phyloP scores from a whole-genome alignment of 2,888 invertebrate genomes.

The Hypomecis atomaria region DNA sequence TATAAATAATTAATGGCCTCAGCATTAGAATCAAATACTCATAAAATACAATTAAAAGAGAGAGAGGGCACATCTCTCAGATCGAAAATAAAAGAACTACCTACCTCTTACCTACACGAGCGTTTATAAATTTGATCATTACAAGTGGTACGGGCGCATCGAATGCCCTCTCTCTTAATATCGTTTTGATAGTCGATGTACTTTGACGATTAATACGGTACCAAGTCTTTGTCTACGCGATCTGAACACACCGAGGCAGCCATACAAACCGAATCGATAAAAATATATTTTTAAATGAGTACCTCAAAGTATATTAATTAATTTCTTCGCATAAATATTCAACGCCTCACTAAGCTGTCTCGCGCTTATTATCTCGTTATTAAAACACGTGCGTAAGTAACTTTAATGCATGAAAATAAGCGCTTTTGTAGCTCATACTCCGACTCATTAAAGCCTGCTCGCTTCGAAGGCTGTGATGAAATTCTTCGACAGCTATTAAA shows the following conservation, averaged over 20 bases:
- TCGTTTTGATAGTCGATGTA: conserved; percentile 75
- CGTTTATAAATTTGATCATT: conserved; percentile 83
- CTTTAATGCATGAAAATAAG: conserved; percentile 54
- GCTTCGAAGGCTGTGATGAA: conserved; percentile 58
- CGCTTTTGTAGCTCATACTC: conserved; percentile 48
- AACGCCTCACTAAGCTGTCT: conserved; percentile 18
- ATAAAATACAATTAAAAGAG: conserved; percentile 85
- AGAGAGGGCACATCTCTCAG: conserved; percentile 75
- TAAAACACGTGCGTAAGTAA: conserved; percentile 62
- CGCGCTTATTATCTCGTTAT: conserved; percentile 51
- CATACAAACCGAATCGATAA: conserved; percentile 15
- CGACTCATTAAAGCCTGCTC: conserved; percentile 37
- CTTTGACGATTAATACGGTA: conserved; percentile 68
- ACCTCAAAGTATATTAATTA: conserved; percentile 14
- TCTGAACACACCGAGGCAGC: conserved; percentile 28
- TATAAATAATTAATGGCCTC: conserved; percentile 83
- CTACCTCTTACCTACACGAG: conserved; percentile 75
- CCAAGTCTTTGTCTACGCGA: conserved; percentile 63
- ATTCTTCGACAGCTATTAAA: conserved; percentile 64
- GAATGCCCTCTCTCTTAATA: conserved; percentile 76
- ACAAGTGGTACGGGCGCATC: conserved; percentile 78
- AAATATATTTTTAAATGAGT: conserved; percentile 14
- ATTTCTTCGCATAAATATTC: conserved; percentile 21
- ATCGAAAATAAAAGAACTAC: conserved; percentile 76
- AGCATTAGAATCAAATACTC: conserved; percentile 84